Evolutionary conservation across 2,888 invertebrate genomes (phyloP).

Genomic region (Frankliniella fusca): DNA sequence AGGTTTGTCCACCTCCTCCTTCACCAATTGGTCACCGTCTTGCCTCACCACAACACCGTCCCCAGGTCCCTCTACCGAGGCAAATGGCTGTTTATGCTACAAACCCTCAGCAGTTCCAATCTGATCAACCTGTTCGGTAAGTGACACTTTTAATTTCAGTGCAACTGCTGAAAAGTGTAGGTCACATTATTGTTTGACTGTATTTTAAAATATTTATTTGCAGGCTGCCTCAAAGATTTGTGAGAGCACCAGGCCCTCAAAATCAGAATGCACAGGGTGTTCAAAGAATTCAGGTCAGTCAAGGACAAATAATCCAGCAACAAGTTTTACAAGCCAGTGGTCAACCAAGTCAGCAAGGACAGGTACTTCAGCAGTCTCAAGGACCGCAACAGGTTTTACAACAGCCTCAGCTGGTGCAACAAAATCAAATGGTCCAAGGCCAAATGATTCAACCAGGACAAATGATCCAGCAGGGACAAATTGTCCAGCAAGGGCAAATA

Average conservation of each 20-base stretch:
- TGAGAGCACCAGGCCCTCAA: conserved; percentile 32
- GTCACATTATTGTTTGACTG: too few species aligned
- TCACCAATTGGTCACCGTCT: conserved; percentile 52
- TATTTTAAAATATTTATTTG: neutral
- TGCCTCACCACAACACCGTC: conserved; percentile 57
- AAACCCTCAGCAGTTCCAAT: conserved; percentile 38
- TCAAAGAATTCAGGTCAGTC: neutral
- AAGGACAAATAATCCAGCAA: conserved; percentile 34
- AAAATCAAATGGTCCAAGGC: conserved; percentile 5
- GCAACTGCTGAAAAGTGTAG: too few species aligned
- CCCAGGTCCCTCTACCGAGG: conserved; percentile 43
- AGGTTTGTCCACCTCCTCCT: conserved; percentile 48
- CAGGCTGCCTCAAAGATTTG: conserved; percentile 32
- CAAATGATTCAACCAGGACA: conserved; percentile 43
- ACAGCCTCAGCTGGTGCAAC: conserved; percentile 24
- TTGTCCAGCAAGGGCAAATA: conserved; percentile 36
- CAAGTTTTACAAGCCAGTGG: conserved; percentile 38
- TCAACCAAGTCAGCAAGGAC: conserved; percentile 34
- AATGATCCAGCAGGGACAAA: conserved; percentile 43
- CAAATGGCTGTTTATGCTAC: conserved; percentile 47
- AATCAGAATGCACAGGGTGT: neutral
- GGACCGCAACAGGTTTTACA: conserved; percentile 29
- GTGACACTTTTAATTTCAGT: neutral
- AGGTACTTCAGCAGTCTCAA: conserved; percentile 36
- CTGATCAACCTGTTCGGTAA: conserved; percentile 38